Base-by-base conservation (phyloP, 2,888 invertebrate species). In the Saturnia pavonia region DNA sequence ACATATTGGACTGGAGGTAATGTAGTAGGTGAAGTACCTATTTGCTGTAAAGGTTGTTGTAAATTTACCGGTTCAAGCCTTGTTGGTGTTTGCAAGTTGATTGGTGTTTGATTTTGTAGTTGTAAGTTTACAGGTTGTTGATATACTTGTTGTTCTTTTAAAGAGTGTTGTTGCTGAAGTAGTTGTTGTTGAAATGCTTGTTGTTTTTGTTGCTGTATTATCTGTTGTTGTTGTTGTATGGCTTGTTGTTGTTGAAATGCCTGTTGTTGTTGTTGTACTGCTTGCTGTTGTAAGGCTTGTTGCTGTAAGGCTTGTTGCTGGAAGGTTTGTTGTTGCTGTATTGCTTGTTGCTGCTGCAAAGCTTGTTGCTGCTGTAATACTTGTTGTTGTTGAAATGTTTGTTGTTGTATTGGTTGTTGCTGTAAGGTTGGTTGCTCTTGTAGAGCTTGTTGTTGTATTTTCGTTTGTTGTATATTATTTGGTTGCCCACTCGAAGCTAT, bases 21-120 rank as follows among this genome's bases (percentile, higher is more conserved):
- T 69, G 71, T 69, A 70, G 77, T 60, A 63, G 65, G 67, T 68
- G 75, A 71, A 34, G 73, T 66, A 70, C 65, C 70, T 22, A 60
- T 68, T 70, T 76, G 77, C 63, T 80, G 81, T 67, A 78, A 67
- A 67, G 77, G 73, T 68, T 82, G 83, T 72, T 85, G 86, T 60
- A 75, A 74, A 78, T 81, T 82, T 63, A 74, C 74, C 69, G 75
- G 72, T 69, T 75, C 74, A 60, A 66, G 69, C 40, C n/a, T 51
- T 14, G 69, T 27, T 22, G 77, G 74, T 68, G 81, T 82, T 72
- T 85, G 86, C 42, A 75, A 74, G 77, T 78, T 78, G 63, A 72
- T 69, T 72, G 73, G 54, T 74, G 73, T 74, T 57, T 76, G 76
- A 19, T 25, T 71, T 65, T 69, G 65, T 71, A 72, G n/a, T 65